Percentiles rank a stretch among this genome's conserved stretches.
Evolutionary conservation across 2,113 vertebrate genomes (phyloP).

Genomic region (Neotoma lepida): DNA sequence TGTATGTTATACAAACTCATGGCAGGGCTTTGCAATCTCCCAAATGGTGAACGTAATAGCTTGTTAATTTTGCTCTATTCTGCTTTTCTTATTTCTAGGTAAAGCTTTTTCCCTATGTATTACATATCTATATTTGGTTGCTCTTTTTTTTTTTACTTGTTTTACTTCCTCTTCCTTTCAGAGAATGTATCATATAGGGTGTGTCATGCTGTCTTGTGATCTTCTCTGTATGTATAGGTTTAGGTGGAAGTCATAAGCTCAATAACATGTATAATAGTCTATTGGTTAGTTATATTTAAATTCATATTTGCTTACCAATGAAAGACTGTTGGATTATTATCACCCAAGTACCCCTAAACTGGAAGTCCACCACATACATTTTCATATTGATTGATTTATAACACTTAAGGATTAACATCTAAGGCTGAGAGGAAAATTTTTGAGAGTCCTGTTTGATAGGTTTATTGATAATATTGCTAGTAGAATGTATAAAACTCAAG

Average conservation of each 20-base stretch:
- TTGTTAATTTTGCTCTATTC: background rate
- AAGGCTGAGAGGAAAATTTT: background rate
- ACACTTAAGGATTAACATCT: background rate
- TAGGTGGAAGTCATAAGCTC: background rate
- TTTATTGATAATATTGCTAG: background rate
- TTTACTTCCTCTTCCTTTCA: background rate
- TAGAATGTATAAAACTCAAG: background rate
- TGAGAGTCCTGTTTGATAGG: background rate
- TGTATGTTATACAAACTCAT: background rate
- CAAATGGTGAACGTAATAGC: background rate
- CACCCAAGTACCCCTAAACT: background rate
- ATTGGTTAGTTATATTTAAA: background rate
- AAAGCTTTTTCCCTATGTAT: background rate
- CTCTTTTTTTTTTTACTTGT: background rate
- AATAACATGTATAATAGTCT: background rate
- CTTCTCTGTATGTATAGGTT: background rate
- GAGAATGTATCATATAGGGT: background rate
- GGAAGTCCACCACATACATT: background rate
- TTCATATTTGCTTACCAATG: background rate
- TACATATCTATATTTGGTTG: background rate
- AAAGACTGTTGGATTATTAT: background rate
- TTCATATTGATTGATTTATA: background rate
- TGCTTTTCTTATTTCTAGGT: background rate
- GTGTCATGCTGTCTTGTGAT: background rate
- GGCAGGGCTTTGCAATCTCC: background rate